Conservation (phyloP, 2,797 vertebrate genomes). For the Vespertilio murinus region DNA sequence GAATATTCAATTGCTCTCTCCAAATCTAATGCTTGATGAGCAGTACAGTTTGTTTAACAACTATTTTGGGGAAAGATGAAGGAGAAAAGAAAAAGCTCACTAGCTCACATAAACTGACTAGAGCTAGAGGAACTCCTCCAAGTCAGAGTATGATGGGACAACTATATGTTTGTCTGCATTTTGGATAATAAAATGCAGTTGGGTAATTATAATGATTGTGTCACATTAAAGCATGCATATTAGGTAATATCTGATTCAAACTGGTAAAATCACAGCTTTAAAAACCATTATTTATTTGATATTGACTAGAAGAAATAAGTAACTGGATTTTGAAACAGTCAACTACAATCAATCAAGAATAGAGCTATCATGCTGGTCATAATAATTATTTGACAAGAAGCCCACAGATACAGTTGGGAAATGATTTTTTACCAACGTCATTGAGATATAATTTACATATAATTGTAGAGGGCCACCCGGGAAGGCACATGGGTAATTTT, state of each 20-base stretch:
- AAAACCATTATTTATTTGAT: not conserved
- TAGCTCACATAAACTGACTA: not conserved
- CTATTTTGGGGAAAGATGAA: not conserved
- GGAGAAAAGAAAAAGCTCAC: not conserved
- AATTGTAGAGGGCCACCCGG: not conserved
- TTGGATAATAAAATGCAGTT: slow-evolving; percentile 57
- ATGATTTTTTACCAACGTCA: not conserved
- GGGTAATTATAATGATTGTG: slow-evolving; percentile 42
- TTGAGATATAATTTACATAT: not conserved
- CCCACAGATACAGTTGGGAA: not conserved
- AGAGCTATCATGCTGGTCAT: not conserved
- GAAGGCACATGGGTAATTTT: too few relatives aligned
- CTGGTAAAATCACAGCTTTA: slow-evolving; percentile 7
- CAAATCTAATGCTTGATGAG: not conserved
- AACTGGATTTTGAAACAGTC: slow-evolving; percentile 38
- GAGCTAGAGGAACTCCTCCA: not conserved
- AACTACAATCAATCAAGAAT: not conserved
- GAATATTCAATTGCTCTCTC: not conserved
- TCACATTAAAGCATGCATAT: slow-evolving; percentile 28
- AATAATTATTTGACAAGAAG: not conserved
- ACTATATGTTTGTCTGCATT: not conserved
- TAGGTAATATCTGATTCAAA: slow-evolving; percentile 36
- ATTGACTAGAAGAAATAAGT: not conserved
- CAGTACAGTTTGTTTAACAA: not conserved
- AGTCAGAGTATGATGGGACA: not conserved